These are phyloP conservation scores for Polypedilum pembai DNA, from an alignment of 1,140 invertebrate species.

Conservation along the genomic window DNA sequence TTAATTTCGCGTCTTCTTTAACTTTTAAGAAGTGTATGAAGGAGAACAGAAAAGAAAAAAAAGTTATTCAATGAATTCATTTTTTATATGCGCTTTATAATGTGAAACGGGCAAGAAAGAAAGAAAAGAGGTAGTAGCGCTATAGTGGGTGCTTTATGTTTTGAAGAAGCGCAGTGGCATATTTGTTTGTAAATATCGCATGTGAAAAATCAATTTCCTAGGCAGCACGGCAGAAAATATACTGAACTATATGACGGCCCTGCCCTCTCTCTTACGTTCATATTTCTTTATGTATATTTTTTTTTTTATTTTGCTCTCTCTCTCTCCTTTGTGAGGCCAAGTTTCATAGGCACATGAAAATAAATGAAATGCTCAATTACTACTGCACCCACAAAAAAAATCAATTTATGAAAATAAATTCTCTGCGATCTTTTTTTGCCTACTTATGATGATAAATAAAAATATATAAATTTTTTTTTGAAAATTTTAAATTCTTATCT, in stretches of 20 bases:
- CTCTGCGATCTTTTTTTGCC: too few species aligned
- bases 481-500: too few species aligned
- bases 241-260: neutral
- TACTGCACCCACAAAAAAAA: constrained; percentile 14
- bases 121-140: neutral
- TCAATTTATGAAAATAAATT: neutral
- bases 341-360: neutral
- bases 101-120: neutral
- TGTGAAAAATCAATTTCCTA: constrained; percentile 26
- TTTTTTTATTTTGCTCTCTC: neutral
- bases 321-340: constrained; percentile 9
- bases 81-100: constrained; percentile 9
- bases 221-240: neutral
- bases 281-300: constrained; percentile 6
- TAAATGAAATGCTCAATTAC: constrained; percentile 6
- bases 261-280: neutral
- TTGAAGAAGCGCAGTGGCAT: constrained; percentile 21
- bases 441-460: too few species aligned
- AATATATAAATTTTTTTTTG: too few species aligned
- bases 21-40: neutral
- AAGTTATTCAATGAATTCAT: neutral
- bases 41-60: neutral
- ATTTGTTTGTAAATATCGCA: constrained; percentile 23
- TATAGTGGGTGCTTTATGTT: neutral
- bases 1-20: neutral